A percentile compares a stretch with the other conserved stretches of the same genome.
Evolutionary conservation across 2,797 vertebrate genomes (phyloP).

Genomic region (Sphaeramia orbicularis): DNA sequence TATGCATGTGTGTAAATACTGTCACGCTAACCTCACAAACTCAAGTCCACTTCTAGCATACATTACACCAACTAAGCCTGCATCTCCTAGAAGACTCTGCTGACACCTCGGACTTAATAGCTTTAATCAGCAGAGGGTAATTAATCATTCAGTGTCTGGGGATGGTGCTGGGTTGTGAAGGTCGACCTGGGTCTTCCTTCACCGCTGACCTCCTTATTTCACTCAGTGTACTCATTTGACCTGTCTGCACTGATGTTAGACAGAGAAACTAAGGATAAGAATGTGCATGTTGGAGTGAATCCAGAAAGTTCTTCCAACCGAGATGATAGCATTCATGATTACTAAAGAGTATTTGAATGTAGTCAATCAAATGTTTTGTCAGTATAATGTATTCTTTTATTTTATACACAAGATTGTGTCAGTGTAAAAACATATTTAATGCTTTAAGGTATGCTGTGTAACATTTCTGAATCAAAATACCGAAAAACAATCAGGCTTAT

Average conservation of each 20-base stretch:
- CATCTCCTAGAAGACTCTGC: conserved; percentile 7
- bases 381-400: no score
- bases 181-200: conserved; percentile 47
- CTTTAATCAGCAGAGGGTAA: conserved; percentile 56
- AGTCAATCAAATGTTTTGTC: no score
- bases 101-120: conserved; percentile 49
- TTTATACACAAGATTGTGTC: no score
- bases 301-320: no score
- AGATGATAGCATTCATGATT: no score
- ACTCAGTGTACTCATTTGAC: conserved; percentile 24
- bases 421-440: no score
- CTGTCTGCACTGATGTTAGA: background rate
- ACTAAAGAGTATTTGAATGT: no score
- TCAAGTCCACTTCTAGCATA: conserved; percentile 9
- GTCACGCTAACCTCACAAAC: conserved; percentile 36
- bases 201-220: conserved; percentile 11
- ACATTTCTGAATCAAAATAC: no score
- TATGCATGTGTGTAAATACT: conserved; percentile 28
- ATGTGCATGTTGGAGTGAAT: conserved; percentile 12
- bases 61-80: conserved; percentile 22
- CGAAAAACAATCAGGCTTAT: no score
- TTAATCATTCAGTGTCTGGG: conserved; percentile 61
- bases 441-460: no score
- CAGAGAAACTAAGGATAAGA: background rate
- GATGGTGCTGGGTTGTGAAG: conserved; percentile 57